Evolutionary conservation across 2,797 vertebrate species (phyloP).

Genomic region (Pangasius macronema): DNA sequence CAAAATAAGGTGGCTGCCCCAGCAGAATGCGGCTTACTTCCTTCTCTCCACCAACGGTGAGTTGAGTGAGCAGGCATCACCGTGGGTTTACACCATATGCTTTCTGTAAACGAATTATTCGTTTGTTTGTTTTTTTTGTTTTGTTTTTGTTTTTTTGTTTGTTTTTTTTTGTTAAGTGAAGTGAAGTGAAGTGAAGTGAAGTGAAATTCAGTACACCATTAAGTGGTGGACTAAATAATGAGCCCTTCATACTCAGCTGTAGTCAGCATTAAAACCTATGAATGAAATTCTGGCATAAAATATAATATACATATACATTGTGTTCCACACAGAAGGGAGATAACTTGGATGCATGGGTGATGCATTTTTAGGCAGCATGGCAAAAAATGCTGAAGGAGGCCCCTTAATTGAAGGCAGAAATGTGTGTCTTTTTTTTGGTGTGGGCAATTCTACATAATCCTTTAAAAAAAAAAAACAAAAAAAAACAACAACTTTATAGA

Average conservation of each 20-base stretch:
- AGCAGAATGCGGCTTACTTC: conserved; percentile 88
- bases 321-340: not conserved
- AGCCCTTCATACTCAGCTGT: too few relatives aligned
- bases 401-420: not conserved
- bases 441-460: not conserved
- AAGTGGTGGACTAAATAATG: too few relatives aligned
- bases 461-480: too few relatives aligned
- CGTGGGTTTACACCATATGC: not conserved
- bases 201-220: too few relatives aligned
- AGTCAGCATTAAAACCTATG: too few relatives aligned
- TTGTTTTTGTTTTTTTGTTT: too few relatives aligned
- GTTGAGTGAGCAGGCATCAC: conserved; percentile 40
- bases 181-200: too few relatives aligned
- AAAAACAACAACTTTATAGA: too few relatives aligned
- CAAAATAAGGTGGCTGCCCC: conserved; percentile 89
- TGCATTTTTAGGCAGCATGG: not conserved
- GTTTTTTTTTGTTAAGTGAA: too few relatives aligned
- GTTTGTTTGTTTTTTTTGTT: too few relatives aligned
- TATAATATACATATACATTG: not conserved
- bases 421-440: not conserved
- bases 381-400: not conserved
- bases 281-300: not conserved
- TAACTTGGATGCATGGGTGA: too few relatives aligned
- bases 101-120: not conserved
- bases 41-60: conserved; percentile 87